Evolutionary conservation across 2,797 vertebrate genomes (phyloP), one percentile per base, ranked within the genome.

Genomic region (Sphenopsis melanotis): DNA sequence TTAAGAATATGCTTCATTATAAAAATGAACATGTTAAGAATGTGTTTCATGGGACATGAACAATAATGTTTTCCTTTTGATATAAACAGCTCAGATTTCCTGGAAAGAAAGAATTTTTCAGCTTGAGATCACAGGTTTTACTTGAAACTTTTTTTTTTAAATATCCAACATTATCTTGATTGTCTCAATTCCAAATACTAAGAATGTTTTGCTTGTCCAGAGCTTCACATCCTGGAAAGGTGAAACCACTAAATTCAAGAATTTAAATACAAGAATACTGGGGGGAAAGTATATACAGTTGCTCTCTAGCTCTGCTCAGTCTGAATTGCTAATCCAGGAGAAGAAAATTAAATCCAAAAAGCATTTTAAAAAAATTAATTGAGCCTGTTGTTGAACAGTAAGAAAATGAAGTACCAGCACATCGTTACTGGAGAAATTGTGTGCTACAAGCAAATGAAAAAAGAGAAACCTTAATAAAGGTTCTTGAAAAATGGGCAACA

Each of bases 381-480:
- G 7, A 83, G 13, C 37, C 44, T 93, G 88, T 78, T 90, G 29
- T 88, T 3, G 3, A 82, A 60, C 64, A 87, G 89, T 86, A 95
- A 83, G 70, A 82, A 88, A 95, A 93, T 90, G 53, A 94, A 93
- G 91, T 90, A 88, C 59, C 56, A 75, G 55, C 57, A 65, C 80
- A 87, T 88, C 0, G 7, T 82, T 93, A 86, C 74, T 88, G 83
- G 18, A 81, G 72, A 91, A 86, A 94, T 55, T 4, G 1, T 86
- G 69, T 86, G 65, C 46, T 93, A 68, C 76, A 86, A 93, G 61
- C 56, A 93, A 94, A 94, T 82, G 83, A 90, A 93, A 90, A 94
- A 91, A 59, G 57, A 86, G 83, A 88, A 90, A 71, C 65, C 59
- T 95, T 86, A 88, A 89, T 91, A 86, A 95, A 59, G 44, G 83